These are phyloP conservation scores for Lasioglossum figueresi DNA, from an alignment of 2,888 invertebrate genomes.

Conservation along the genomic window DNA sequence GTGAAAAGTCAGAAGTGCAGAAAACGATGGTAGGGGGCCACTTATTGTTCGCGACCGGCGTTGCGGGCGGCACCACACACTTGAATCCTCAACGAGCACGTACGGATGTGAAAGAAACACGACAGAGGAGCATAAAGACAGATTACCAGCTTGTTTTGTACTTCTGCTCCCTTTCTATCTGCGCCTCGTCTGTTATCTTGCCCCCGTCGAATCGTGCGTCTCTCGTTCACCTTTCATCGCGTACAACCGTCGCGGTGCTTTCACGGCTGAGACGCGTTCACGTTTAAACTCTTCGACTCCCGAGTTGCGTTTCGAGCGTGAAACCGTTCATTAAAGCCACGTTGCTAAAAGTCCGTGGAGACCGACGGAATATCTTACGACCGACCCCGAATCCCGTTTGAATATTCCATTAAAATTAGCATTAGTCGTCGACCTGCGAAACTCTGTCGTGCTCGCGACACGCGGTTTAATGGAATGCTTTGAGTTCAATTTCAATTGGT, in stretches of 20 bases:
- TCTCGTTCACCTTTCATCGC: constrained; percentile 38
- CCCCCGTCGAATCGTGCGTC: constrained; percentile 26
- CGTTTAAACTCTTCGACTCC: constrained; percentile 41
- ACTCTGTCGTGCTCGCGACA: constrained; percentile 8
- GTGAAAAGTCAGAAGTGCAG: background rate
- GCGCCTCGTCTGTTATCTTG: background rate
- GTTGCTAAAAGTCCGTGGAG: constrained; percentile 26
- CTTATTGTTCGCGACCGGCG: background rate
- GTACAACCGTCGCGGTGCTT: background rate
- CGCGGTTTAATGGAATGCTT: constrained; percentile 28
- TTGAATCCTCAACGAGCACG: constrained; percentile 11
- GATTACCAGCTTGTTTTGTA: constrained; percentile 21
- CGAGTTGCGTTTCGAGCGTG: constrained; percentile 16
- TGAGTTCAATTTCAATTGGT: constrained; percentile 36
- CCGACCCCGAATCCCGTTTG: constrained; percentile 12
- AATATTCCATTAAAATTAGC: constrained; percentile 54
- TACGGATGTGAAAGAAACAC: background rate
- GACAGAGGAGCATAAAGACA: constrained; percentile 17
- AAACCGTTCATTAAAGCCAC: constrained; percentile 44
- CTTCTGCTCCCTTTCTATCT: background rate
- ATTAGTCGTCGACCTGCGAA: constrained; percentile 12
- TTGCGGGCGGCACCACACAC: background rate
- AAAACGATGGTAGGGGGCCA: background rate
- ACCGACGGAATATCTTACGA: constrained; percentile 35
- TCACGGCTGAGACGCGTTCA: constrained; percentile 30